phyloP scores from a whole-genome alignment of 2,888 invertebrate species.

The Leptura quadrifasciata region DNA sequence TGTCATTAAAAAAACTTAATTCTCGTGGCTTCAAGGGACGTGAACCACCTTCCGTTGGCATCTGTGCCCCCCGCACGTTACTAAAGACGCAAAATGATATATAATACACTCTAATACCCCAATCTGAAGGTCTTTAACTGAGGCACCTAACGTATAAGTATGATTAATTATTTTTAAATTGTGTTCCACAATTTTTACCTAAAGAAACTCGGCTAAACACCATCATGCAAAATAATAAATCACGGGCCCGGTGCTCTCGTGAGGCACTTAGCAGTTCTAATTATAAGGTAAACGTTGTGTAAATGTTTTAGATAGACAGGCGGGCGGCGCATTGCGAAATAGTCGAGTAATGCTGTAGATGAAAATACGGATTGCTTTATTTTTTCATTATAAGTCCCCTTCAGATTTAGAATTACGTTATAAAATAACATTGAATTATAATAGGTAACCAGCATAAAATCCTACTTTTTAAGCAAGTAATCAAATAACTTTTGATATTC shows the following conservation, averaged over 20 bases:
- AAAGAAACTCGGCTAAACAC: background rate
- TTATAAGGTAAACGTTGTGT: slow-evolving; percentile 19
- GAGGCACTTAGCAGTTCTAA: slow-evolving; percentile 21
- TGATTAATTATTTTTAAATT: slow-evolving; percentile 22
- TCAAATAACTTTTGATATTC: no score
- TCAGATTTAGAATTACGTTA: background rate
- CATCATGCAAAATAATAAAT: slow-evolving; percentile 14
- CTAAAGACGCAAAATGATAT: no score
- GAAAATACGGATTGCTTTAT: background rate
- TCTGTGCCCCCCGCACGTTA: no score
- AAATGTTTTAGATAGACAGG: slow-evolving; percentile 19
- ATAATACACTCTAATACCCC: background rate
- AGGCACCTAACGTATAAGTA: slow-evolving; percentile 1
- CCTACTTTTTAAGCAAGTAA: no score
- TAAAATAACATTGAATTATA: no score
- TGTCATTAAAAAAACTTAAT: no score
- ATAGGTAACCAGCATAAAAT: no score
- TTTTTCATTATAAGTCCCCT: background rate
- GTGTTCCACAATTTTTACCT: background rate
- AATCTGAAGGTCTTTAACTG: background rate
- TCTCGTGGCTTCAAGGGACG: no score
- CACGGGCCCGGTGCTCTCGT: slow-evolving; percentile 13
- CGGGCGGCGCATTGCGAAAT: slow-evolving; percentile 18
- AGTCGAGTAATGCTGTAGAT: background rate
- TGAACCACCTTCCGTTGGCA: no score